Evolutionary conservation across 2,888 invertebrate species (phyloP).

Genomic region (Diadegma fenestrale): DNA sequence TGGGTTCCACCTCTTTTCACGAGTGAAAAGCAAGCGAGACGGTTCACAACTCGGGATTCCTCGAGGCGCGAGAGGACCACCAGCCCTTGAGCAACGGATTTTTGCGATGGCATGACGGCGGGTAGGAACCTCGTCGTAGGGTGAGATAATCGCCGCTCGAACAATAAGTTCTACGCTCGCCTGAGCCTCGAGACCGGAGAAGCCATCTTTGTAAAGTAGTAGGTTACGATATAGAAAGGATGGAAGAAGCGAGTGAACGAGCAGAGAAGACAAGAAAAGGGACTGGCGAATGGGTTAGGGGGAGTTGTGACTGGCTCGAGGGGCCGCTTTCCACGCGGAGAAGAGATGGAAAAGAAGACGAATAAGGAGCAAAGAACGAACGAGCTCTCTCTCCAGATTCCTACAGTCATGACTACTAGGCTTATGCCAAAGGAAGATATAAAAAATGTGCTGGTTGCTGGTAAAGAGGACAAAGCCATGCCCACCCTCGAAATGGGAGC

Average conservation of each 20-base stretch:
- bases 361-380: slow-evolving; percentile 55
- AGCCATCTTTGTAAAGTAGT: slow-evolving; percentile 68
- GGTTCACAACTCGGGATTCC: slow-evolving; percentile 43
- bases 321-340: slow-evolving; percentile 39
- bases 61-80: slow-evolving; percentile 52
- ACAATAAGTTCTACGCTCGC: slow-evolving; percentile 73
- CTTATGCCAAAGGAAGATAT: slow-evolving; percentile 58
- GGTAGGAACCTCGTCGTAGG: slow-evolving; percentile 42
- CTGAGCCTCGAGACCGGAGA: slow-evolving; percentile 43
- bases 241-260: slow-evolving; percentile 47
- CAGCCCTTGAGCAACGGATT: slow-evolving; percentile 58
- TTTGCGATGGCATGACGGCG: slow-evolving; percentile 44
- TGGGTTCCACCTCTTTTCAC: slow-evolving; percentile 45
- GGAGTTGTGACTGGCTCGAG: slow-evolving; percentile 58
- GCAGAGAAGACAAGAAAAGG: slow-evolving; percentile 66
- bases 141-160: slow-evolving; percentile 76
- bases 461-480: slow-evolving; percentile 70
- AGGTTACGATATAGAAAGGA: slow-evolving; percentile 46
- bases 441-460: slow-evolving; percentile 68
- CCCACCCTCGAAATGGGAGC: slow-evolving; percentile 68
- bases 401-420: slow-evolving; percentile 29
- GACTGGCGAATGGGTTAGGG: slow-evolving; percentile 68
- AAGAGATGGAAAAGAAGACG: slow-evolving; percentile 36
- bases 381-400: slow-evolving; percentile 26
- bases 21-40: slow-evolving; percentile 59